Percentiles rank a stretch among this genome's conserved stretches.
These are phyloP conservation scores for Lordiphosa mommai DNA, from an alignment of 1,140 invertebrate genomes.

Conservation along the genomic window DNA sequence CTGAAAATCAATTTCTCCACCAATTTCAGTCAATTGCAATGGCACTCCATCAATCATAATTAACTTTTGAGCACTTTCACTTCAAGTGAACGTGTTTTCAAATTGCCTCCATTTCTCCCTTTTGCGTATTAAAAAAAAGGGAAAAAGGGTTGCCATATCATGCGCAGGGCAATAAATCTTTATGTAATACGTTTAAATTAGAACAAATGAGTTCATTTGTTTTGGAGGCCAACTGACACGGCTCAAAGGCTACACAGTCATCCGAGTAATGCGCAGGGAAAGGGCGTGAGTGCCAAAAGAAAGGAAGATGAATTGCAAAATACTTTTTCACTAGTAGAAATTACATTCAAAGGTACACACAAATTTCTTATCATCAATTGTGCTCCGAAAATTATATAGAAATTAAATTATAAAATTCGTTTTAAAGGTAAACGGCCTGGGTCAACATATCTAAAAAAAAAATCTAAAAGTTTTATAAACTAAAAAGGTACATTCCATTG, in stretches of 20 bases:
- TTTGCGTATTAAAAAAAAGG: conserved; percentile 2
- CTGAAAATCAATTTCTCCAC: conserved; percentile 51
- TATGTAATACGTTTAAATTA: conserved; percentile 68
- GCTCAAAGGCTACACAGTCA: conserved; percentile 15
- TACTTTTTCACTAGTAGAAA: too few relatives aligned
- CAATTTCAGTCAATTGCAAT: conserved; percentile 41
- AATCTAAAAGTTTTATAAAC: too few relatives aligned
- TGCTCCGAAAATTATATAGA: too few relatives aligned
- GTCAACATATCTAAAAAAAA: too few relatives aligned
- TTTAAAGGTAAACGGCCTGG: too few relatives aligned
- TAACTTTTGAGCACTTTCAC: conserved; percentile 56
- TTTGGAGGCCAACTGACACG: conserved; percentile 30
- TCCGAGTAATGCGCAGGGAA: conserved; percentile 13
- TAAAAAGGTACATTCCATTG: too few relatives aligned
- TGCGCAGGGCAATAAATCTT: conserved; percentile 69
- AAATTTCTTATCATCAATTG: too few relatives aligned
- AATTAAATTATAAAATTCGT: too few relatives aligned
- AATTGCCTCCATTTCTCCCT: conserved; percentile 28
- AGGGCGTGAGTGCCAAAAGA: neutral
- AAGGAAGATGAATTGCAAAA: neutral
- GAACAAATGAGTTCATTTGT: conserved; percentile 75
- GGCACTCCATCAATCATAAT: conserved; percentile 73
- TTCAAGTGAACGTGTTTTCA: conserved; percentile 42
- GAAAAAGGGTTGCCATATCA: conserved; percentile 55
- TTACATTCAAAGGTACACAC: too few relatives aligned